phyloP scores from a whole-genome alignment of 2,888 invertebrate species.

The Eilema griseolum region DNA sequence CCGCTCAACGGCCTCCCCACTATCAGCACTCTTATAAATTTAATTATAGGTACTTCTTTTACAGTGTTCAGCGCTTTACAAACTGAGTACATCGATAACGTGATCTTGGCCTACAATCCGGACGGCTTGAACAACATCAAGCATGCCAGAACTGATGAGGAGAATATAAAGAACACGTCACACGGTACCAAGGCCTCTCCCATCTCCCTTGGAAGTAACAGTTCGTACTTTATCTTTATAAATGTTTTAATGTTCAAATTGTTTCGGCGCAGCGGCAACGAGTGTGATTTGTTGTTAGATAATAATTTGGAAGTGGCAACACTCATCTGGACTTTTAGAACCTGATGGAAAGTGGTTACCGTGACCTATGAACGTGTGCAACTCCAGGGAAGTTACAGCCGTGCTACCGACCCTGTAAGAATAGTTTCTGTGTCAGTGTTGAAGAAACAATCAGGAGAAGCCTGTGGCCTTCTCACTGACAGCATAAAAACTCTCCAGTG shows the following conservation, averaged over 20 bases:
- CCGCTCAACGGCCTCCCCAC: too few relatives aligned
- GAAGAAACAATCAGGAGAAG: too few relatives aligned
- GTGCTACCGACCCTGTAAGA: too few relatives aligned
- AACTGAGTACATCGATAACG: constrained; percentile 92
- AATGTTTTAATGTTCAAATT: background rate
- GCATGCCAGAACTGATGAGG: constrained; percentile 48
- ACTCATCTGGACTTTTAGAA: too few relatives aligned
- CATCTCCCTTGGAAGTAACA: constrained; percentile 74
- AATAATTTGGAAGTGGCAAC: too few relatives aligned
- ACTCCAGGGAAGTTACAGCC: too few relatives aligned
- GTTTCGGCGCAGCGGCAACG: background rate
- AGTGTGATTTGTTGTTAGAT: background rate
- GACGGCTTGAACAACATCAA: constrained; percentile 65
- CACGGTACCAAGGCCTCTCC: constrained; percentile 75
- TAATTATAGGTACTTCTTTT: constrained; percentile 57
- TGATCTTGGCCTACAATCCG: constrained; percentile 93
- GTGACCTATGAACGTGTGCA: too few relatives aligned
- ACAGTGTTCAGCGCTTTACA: constrained; percentile 91
- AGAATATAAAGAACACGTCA: constrained; percentile 54
- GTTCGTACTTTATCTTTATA: constrained; percentile 51
- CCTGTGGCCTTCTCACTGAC: too few relatives aligned
- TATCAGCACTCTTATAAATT: background rate
- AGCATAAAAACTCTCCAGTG: too few relatives aligned
- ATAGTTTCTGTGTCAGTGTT: too few relatives aligned
- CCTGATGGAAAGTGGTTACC: too few relatives aligned